Base-by-base conservation (phyloP, 2,113 vertebrate genomes). In the Dicrurus megarhynchus region DNA sequence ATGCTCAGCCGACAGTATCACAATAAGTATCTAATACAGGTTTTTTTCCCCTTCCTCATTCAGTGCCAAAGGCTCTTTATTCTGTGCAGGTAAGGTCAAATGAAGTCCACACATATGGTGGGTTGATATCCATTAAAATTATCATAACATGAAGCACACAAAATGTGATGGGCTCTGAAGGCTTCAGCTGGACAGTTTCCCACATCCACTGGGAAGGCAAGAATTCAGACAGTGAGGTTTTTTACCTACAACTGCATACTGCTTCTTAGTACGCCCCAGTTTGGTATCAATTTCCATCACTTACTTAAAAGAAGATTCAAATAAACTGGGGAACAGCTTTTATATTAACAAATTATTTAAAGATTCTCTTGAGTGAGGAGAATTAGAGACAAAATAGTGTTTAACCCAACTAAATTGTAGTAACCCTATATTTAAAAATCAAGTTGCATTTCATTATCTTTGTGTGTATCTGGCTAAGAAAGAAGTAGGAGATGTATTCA, bases 281-380 rank as follows among this genome's bases (percentile, higher is more conserved):
- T 6, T n/a, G n/a, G 19, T 41, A 74, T 23, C 1, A 2, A 59
- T 37, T 78, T 81, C 44, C n/a, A 41, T 9, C 42, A 74, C 46
- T 73, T 87, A 44, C 7, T 87, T 84, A 81, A 91, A 87, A 76
- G 18, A 91, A 83, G 47, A 94, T 46, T 4, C 55, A 64, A 84
- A 77, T 52, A 84, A 94, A 91, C 28, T n/a, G 12, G 11, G 64
- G 13, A 90, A 13, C 27, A 68, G 55, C 24, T 68, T 75, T 37
- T 26, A 37, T 35, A 56, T 70, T 61, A 89, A 71, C 17, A 84
- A 82, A 96, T 22, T 46, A 83, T 37, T 84, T 75, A 30, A 76
- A 78, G 10, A 64, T 28, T 89, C 28, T 70, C 56, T 79, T 71
- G 39, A 71, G 61, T 81, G 35, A 94, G 55, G 1, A 74, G 14